These are phyloP conservation scores for Periophthalmus modestus DNA, from an alignment of 2,113 vertebrate genomes.

Conservation along the genomic window DNA sequence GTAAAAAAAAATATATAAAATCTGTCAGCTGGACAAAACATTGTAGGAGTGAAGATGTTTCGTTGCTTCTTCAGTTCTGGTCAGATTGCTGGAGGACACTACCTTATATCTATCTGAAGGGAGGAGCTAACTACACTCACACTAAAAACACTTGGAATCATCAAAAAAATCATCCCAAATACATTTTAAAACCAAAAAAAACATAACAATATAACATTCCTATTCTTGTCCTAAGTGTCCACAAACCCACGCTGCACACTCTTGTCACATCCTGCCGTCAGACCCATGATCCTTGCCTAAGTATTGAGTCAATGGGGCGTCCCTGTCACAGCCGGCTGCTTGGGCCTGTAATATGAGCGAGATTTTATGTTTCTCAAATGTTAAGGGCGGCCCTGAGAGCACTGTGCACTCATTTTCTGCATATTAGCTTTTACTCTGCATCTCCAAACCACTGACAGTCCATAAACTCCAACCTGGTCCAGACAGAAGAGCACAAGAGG, in stretches of 20 bases:
- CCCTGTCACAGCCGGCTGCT: background rate
- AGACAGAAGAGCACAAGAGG: background rate
- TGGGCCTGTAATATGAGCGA: background rate
- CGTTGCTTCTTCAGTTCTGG: no score
- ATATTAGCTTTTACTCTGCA: constrained; percentile 9
- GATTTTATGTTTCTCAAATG: constrained; percentile 5
- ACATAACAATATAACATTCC: no score
- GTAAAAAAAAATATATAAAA: no score
- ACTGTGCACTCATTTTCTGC: background rate
- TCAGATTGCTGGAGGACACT: no score
- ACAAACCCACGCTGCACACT: background rate
- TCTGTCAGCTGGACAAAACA: no score
- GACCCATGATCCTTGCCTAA: background rate
- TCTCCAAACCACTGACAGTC: constrained; percentile 5
- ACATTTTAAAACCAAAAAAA: no score
- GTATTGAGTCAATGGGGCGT: background rate
- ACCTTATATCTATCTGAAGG: no score
- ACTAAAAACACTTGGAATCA: no score
- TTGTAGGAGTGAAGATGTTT: no score
- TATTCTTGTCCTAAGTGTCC: background rate
- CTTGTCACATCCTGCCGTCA: background rate
- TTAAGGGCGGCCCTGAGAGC: background rate
- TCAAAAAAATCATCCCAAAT: no score
- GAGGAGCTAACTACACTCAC: no score
- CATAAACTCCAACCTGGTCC: background rate